phyloP scores from a whole-genome alignment of 1,140 invertebrate species.

The Adoxophyes honmai region DNA sequence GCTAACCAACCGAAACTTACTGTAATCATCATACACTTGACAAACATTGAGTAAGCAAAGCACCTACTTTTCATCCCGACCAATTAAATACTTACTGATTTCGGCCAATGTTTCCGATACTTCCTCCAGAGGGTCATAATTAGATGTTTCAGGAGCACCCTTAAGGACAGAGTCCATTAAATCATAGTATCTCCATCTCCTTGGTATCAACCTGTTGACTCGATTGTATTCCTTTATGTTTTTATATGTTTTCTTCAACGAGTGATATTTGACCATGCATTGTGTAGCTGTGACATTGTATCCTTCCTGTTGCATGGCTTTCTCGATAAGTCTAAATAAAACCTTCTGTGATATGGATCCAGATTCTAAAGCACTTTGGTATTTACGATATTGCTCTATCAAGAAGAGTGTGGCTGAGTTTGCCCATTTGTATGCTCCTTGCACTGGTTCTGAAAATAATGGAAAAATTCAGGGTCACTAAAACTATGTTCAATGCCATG shows the following conservation, averaged over 20 bases:
- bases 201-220: background rate
- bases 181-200: slow-evolving; percentile 2
- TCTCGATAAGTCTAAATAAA: background rate
- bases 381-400: slow-evolving; percentile 5
- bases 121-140: background rate
- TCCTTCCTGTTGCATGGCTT: background rate
- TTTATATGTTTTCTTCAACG: background rate
- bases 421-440: background rate
- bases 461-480: no score
- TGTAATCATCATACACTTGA: no score
- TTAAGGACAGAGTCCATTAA: background rate
- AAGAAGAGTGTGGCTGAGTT: background rate
- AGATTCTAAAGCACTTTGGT: background rate
- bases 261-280: background rate
- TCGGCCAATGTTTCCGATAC: background rate
- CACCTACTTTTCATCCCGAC: no score
- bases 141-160: background rate
- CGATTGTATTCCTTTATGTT: slow-evolving; percentile 2
- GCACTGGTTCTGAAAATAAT: background rate
- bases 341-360: slow-evolving; percentile 2
- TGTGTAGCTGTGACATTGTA: background rate
- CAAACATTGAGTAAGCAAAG: no score
- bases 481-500: no score
- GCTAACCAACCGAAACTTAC: no score
- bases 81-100: slow-evolving; percentile 1